A percentile compares a stretch with the other conserved stretches of the same genome.
Conservation (phyloP, 2,888 invertebrate species). For the Agrochola lota region DNA sequence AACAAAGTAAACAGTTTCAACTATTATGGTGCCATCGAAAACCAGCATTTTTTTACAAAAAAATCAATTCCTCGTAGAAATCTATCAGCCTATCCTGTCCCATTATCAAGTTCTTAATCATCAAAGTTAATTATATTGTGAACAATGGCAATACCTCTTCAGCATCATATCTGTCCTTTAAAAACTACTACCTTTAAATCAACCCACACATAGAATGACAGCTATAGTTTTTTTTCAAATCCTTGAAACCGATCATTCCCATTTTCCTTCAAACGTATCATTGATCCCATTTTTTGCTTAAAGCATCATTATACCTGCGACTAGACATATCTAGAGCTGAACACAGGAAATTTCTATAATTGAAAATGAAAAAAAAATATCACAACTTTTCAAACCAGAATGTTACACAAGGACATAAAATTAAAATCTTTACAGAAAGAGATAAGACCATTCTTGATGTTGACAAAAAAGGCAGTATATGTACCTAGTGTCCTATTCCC, state of each 20-base stretch:
- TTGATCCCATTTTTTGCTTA: constrained; percentile 42
- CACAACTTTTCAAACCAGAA: constrained; percentile 56
- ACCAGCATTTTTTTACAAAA: not conserved
- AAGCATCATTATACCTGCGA: constrained; percentile 52
- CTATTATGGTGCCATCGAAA: not conserved
- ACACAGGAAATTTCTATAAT: constrained; percentile 56
- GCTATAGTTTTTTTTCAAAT: constrained; percentile 18
- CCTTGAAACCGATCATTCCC: constrained; percentile 42
- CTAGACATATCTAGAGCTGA: constrained; percentile 33
- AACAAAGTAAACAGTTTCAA: not conserved
- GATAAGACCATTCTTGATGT: constrained; percentile 49
- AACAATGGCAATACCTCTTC: constrained; percentile 4
- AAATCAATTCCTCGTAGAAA: not conserved
- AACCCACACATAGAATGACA: constrained; percentile 48
- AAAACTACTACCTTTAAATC: constrained; percentile 38
- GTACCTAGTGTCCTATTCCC: constrained; percentile 61
- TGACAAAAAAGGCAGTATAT: constrained; percentile 58
- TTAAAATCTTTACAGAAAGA: constrained; percentile 65
- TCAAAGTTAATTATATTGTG: constrained; percentile 22
- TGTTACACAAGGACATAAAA: constrained; percentile 46
- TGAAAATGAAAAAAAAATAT: constrained; percentile 46
- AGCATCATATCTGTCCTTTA: not conserved
- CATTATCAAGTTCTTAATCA: not conserved
- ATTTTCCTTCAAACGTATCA: constrained; percentile 55
- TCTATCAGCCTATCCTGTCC: not conserved